Evolutionary conservation across 2,888 invertebrate genomes (phyloP).

Genomic region (Strigamia maritima): DNA sequence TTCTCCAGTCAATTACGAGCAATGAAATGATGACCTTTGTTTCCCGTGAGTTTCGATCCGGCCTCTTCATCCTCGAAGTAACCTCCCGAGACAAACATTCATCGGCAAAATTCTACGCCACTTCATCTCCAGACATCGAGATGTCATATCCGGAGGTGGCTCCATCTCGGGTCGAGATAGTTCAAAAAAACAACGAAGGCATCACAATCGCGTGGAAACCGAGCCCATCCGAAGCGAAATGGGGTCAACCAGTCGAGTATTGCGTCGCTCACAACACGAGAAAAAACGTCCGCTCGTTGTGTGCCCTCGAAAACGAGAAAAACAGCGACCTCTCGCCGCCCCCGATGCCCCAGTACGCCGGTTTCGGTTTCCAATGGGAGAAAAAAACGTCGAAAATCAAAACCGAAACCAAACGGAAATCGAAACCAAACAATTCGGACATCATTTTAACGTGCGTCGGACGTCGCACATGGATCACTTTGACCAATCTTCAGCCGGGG

Average conservation of each 20-base stretch:
- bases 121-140: constrained; percentile 46
- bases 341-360: constrained; percentile 46
- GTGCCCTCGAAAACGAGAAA: constrained; percentile 55
- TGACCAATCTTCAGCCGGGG: constrained; percentile 55
- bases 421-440: constrained; percentile 43
- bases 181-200: constrained; percentile 36
- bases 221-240: constrained; percentile 42
- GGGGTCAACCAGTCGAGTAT: constrained; percentile 50
- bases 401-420: constrained; percentile 26
- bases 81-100: constrained; percentile 47
- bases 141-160: constrained; percentile 44
- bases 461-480: constrained; percentile 56
- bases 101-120: constrained; percentile 47
- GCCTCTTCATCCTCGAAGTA: constrained; percentile 47
- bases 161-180: constrained; percentile 35
- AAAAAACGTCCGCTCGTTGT: constrained; percentile 55
- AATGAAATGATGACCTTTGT: constrained; percentile 43
- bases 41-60: constrained; percentile 44
- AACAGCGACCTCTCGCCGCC: constrained; percentile 46
- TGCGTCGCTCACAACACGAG: constrained; percentile 57
- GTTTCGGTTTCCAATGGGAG: constrained; percentile 50
- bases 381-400: constrained; percentile 30
- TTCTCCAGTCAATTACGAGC: constrained; percentile 40
- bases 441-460: constrained; percentile 56
- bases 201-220: constrained; percentile 46